Evolutionary conservation across 2,888 invertebrate species (phyloP).

Genomic region (Drosophila sordidula): DNA sequence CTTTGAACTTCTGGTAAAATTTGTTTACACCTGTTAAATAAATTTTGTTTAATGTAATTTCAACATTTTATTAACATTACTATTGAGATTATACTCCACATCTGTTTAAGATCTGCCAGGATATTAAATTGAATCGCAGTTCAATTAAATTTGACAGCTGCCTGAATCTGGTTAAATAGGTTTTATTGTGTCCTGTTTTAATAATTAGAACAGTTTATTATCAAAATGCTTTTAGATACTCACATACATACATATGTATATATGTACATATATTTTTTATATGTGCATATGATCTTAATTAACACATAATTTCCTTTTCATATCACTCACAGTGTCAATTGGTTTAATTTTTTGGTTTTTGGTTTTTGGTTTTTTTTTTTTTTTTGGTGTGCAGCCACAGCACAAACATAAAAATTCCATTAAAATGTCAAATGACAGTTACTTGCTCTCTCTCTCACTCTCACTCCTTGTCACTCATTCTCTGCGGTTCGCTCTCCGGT

Average conservation of each 20-base stretch:
- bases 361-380: background rate
- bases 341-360: slow-evolving; percentile 1
- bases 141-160: background rate
- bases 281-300: slow-evolving; percentile 5
- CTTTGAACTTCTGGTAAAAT: too few species aligned
- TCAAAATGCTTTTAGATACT: background rate
- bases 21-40: too few species aligned
- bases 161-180: background rate
- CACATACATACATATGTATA: background rate
- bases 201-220: background rate
- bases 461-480: slow-evolving; percentile 6
- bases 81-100: too few species aligned
- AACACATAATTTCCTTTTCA: slow-evolving; percentile 18
- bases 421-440: slow-evolving; percentile 69
- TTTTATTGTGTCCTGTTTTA: background rate
- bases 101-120: background rate
- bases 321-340: slow-evolving; percentile 25
- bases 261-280: too few species aligned
- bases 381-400: background rate
- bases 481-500: slow-evolving; percentile 17
- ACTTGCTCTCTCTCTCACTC: background rate
- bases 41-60: too few species aligned
- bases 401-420: slow-evolving; percentile 68
- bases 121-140: background rate
- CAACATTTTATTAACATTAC: too few species aligned